A percentile compares a stretch with the other conserved stretches of the same genome.
Evolutionary conservation across 2,888 invertebrate species (phyloP).

Genomic region (Aspidapion aeneum): DNA sequence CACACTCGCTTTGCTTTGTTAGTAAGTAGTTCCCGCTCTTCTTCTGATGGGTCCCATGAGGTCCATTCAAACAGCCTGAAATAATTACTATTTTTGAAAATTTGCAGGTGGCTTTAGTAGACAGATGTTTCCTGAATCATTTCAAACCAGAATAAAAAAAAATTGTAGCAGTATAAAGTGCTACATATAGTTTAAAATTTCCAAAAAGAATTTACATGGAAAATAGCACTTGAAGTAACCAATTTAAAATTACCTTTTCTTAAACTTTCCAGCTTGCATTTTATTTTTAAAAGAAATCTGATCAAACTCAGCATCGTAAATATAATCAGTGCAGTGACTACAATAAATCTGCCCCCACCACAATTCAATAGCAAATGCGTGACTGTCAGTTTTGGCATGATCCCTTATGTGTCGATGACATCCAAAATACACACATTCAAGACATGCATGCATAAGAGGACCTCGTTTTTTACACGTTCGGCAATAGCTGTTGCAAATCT

Average conservation of each 20-base stretch:
- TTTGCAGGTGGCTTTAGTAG: too few species aligned
- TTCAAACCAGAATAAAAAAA: too few species aligned
- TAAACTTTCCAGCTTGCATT: constrained; percentile 40
- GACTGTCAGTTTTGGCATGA: constrained; percentile 78
- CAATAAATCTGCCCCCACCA: constrained; percentile 88
- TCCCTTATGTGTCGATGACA: constrained; percentile 88
- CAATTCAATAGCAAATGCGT: constrained; percentile 82
- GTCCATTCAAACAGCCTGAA: constrained; percentile 52
- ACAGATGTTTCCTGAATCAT: too few species aligned
- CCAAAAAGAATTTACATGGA: too few species aligned
- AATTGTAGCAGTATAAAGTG: too few species aligned
- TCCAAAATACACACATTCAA: constrained; percentile 92
- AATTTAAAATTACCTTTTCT: constrained; percentile 34
- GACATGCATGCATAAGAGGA: constrained; percentile 78
- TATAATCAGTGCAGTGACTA: constrained; percentile 86
- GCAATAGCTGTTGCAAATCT: constrained; percentile 51
- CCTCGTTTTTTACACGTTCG: constrained; percentile 76
- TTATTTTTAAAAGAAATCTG: constrained; percentile 41
- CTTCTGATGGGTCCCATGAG: constrained; percentile 76
- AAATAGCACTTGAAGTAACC: neutral
- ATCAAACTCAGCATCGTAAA: constrained; percentile 57
- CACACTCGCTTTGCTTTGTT: constrained; percentile 75
- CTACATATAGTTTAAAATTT: too few species aligned
- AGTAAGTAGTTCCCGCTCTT: constrained; percentile 72
- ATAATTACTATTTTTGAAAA: neutral